These are phyloP conservation scores for Tenthredo amoena DNA, from an alignment of 2,888 invertebrate genomes.

Conservation along the genomic window DNA sequence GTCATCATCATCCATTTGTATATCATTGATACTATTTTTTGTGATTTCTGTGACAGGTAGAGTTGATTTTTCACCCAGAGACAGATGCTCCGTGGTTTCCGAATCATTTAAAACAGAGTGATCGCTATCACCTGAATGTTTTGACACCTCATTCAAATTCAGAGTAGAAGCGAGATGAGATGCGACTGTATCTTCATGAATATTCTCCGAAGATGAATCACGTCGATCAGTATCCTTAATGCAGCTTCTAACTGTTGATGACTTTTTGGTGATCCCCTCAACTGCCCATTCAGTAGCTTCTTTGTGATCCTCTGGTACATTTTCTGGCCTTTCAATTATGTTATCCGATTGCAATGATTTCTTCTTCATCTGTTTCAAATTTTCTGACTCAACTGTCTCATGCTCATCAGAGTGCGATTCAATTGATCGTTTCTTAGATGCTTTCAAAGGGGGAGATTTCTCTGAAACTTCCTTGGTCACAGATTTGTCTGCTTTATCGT, in stretches of 20 bases:
- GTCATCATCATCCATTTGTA: not conserved
- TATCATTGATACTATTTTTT: not conserved
- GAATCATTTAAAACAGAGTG: not conserved
- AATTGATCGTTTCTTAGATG: constrained; percentile 27
- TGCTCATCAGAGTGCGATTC: constrained; percentile 55
- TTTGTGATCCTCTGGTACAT: not conserved
- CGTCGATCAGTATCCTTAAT: not conserved
- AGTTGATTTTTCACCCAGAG: not conserved
- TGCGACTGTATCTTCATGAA: not conserved
- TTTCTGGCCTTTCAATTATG: not conserved
- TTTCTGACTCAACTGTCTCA: constrained; percentile 18
- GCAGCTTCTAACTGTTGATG: too few species aligned
- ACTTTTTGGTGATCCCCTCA: not conserved
- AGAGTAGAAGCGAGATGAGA: not conserved
- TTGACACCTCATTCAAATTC: not conserved
- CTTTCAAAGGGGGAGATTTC: not conserved
- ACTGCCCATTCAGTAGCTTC: not conserved
- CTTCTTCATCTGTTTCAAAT: not conserved
- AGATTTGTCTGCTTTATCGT: constrained; percentile 1
- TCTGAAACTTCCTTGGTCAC: not conserved
- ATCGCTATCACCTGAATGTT: not conserved
- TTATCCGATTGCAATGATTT: not conserved
- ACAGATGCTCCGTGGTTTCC: not conserved
- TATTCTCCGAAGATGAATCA: not conserved
- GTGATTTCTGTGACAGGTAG: not conserved